These are phyloP conservation scores for Drosophila mayri DNA, from an alignment of 1,140 invertebrate genomes.

Conservation along the genomic window DNA sequence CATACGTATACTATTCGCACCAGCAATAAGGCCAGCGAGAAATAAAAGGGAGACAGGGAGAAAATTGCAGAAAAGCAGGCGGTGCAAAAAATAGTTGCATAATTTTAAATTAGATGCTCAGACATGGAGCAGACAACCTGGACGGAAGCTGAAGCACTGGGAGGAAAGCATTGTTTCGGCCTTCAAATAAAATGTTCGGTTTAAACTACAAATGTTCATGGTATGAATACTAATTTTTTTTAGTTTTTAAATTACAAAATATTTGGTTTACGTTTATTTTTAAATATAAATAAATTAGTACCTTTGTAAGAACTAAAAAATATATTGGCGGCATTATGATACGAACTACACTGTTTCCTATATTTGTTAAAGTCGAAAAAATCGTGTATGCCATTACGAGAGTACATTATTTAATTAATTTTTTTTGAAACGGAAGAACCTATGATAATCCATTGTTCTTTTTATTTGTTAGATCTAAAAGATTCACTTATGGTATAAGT, in stretches of 20 bases:
- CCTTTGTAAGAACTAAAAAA: neutral
- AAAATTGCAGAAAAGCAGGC: conserved; percentile 23
- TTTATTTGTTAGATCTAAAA: neutral
- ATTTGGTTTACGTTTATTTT: no score
- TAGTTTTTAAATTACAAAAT: no score
- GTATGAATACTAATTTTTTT: neutral
- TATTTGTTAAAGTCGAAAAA: neutral
- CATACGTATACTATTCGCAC: conserved; percentile 3
- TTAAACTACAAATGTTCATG: neutral
- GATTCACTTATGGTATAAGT: neutral
- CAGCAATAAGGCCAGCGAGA: conserved; percentile 27
- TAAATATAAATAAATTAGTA: no score
- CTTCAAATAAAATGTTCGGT: neutral
- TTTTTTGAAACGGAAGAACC: no score
- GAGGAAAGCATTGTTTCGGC: neutral
- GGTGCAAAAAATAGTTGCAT: conserved; percentile 60
- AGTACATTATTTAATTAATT: neutral
- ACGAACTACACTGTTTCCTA: neutral
- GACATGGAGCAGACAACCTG: conserved; percentile 68
- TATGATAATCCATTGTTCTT: no score
- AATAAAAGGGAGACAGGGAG: neutral
- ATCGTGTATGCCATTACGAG: neutral
- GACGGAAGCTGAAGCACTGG: conserved; percentile 28
- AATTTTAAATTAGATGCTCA: conserved; percentile 80
- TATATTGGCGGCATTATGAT: neutral